Evolutionary conservation across 1,140 invertebrate species (phyloP).

Genomic region (Mycetomoellerius zeteki): DNA sequence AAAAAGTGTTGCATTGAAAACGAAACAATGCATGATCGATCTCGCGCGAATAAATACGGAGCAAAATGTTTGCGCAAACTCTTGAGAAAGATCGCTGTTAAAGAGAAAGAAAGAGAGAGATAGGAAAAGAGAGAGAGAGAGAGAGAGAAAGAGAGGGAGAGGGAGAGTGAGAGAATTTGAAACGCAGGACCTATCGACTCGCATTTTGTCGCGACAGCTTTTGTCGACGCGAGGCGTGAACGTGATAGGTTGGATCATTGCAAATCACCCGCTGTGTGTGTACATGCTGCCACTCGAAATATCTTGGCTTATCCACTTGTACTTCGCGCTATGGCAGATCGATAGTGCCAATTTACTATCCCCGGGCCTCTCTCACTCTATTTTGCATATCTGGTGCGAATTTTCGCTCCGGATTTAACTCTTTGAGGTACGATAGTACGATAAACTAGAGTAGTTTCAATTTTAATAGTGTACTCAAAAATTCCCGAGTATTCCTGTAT

Average conservation of each 20-base stretch:
- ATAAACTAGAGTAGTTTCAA: constrained; percentile 34
- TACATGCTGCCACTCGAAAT: constrained; percentile 59
- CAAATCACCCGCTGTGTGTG: constrained; percentile 50
- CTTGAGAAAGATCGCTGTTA: constrained; percentile 26
- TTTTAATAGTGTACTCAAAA: background rate
- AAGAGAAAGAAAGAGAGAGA: background rate
- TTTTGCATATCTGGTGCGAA: constrained; percentile 48
- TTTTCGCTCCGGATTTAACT: constrained; percentile 40
- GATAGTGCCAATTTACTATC: constrained; percentile 54
- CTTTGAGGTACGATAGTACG: constrained; percentile 40
- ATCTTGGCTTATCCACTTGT: constrained; percentile 63
- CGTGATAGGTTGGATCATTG: constrained; percentile 60
- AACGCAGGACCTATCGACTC: constrained; percentile 52
- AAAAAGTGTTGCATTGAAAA: background rate
- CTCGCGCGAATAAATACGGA: constrained; percentile 28
- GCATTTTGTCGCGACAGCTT: constrained; percentile 58
- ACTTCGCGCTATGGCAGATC: constrained; percentile 57
- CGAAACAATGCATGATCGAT: constrained; percentile 50
- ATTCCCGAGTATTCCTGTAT: constrained; percentile 3
- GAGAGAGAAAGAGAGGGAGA: background rate
- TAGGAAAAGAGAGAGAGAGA: background rate
- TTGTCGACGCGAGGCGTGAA: constrained; percentile 51
- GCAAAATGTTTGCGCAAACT: constrained; percentile 38
- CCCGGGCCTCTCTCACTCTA: background rate
- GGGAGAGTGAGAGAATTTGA: constrained; percentile 7